These are phyloP conservation scores for Aphodius granarius DNA, from an alignment of 2,888 invertebrate species.

Conservation along the genomic window DNA sequence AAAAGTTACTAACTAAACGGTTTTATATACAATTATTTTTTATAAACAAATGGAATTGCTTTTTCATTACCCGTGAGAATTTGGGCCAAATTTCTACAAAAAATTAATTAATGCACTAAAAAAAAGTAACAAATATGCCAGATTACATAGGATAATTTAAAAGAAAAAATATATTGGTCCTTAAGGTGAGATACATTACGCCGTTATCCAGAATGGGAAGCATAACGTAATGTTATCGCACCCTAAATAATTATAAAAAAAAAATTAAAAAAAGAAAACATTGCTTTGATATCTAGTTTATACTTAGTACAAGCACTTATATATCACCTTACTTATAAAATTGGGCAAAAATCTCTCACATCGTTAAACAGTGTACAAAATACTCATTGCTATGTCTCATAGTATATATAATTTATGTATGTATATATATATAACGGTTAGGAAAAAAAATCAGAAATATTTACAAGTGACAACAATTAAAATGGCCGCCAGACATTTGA, in stretches of 20 bases:
- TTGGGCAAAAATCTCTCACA: slow-evolving; percentile 25
- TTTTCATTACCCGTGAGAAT: slow-evolving; percentile 16
- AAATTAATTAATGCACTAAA: not conserved
- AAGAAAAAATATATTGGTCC: slow-evolving; percentile 42
- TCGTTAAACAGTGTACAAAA: slow-evolving; percentile 24
- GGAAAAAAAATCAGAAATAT: slow-evolving; percentile 2
- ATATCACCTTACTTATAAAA: slow-evolving; percentile 29
- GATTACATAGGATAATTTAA: not conserved
- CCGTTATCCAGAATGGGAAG: not conserved
- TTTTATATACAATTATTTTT: slow-evolving; percentile 21
- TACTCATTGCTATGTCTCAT: slow-evolving; percentile 15
- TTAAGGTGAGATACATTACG: slow-evolving; percentile 46
- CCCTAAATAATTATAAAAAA: slow-evolving; percentile 21
- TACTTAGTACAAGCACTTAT: slow-evolving; percentile 39
- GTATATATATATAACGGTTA: slow-evolving; percentile 9
- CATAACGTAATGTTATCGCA: not conserved
- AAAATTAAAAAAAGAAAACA: slow-evolving; percentile 28
- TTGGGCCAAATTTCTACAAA: not conserved
- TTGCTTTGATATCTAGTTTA: not conserved
- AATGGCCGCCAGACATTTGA: not conserved
- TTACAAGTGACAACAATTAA: not conserved
- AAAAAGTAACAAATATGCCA: slow-evolving; percentile 8
- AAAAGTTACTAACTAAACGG: not conserved
- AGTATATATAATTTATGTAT: slow-evolving; percentile 1
- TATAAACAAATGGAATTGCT: slow-evolving; percentile 25